These are phyloP conservation scores for Nannoperca australis DNA, from an alignment of 2,797 vertebrate genomes.

Conservation along the genomic window DNA sequence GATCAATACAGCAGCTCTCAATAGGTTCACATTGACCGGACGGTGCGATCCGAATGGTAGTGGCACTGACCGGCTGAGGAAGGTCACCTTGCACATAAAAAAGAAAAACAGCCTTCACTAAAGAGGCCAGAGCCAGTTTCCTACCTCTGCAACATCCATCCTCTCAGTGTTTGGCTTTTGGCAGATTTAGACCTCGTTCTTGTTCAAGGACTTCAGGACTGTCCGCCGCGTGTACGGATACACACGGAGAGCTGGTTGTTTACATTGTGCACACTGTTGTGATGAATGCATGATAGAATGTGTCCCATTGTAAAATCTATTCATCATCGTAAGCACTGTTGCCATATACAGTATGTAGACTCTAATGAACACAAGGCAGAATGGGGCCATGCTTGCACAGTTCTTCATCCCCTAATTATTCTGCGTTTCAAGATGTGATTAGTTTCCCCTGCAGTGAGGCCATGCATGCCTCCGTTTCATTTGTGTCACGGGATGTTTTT, in stretches of 20 bases:
- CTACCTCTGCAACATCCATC: slow-evolving; percentile 41
- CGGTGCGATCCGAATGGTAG: slow-evolving; percentile 17
- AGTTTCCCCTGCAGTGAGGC: background rate
- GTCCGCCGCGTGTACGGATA: background rate
- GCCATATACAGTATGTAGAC: slow-evolving; percentile 3
- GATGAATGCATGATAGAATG: slow-evolving; percentile 13
- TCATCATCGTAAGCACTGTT: slow-evolving; percentile 36
- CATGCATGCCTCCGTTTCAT: background rate
- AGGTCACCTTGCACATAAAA: slow-evolving; percentile 66
- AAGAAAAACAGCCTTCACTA: slow-evolving; percentile 32
- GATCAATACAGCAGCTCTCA: slow-evolving; percentile 46
- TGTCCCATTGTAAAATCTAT: slow-evolving; percentile 30
- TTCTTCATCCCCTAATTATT: slow-evolving; percentile 35
- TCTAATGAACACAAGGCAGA: slow-evolving; percentile 51
- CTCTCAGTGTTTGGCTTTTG: slow-evolving; percentile 39
- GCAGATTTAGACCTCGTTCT: slow-evolving; percentile 55
- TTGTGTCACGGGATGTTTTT: slow-evolving; percentile 22
- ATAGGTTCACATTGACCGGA: slow-evolving; percentile 44
- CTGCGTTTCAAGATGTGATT: slow-evolving; percentile 22
- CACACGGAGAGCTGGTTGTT: background rate
- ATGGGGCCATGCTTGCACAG: slow-evolving; percentile 11
- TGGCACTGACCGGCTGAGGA: slow-evolving; percentile 43
- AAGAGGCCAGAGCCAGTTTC: slow-evolving; percentile 26
- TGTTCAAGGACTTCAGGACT: slow-evolving; percentile 51
- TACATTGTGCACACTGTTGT: background rate